These are phyloP conservation scores for Pogonus chalceus DNA, from an alignment of 1,140 invertebrate genomes.

Conservation along the genomic window DNA sequence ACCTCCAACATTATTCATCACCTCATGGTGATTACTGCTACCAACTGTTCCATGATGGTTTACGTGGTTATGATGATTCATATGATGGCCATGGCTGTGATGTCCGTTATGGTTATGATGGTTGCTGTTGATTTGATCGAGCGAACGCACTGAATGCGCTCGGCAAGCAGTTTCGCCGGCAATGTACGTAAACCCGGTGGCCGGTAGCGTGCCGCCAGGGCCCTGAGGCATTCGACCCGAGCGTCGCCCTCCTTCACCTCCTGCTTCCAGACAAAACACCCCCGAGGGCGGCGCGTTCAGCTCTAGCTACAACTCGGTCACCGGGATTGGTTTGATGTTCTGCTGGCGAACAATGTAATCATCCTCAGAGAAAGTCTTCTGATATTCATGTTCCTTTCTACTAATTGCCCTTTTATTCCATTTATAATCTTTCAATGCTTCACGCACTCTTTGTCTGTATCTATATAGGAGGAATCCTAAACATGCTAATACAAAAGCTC, in stretches of 20 bases:
- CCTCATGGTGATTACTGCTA: neutral
- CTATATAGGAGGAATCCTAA: conserved; percentile 63
- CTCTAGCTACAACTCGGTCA: conserved; percentile 90
- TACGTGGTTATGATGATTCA: neutral
- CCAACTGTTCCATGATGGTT: neutral
- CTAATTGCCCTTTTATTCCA: conserved; percentile 68
- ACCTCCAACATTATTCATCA: neutral
- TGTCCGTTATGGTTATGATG: neutral
- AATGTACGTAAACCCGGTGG: conserved; percentile 65
- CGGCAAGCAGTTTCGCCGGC: conserved; percentile 47
- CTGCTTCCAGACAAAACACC: conserved; percentile 51
- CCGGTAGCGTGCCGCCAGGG: conserved; percentile 52
- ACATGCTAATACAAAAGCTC: conserved; percentile 54
- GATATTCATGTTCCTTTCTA: conserved; percentile 76
- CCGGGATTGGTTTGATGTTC: conserved; percentile 63
- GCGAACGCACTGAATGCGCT: conserved; percentile 28
- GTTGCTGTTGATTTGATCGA: conserved; percentile 19
- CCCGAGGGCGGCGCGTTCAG: conserved; percentile 65
- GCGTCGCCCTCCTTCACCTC: conserved; percentile 42
- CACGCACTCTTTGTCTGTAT: conserved; percentile 64
- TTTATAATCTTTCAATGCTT: conserved; percentile 70
- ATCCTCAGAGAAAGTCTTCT: conserved; percentile 77
- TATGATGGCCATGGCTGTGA: neutral
- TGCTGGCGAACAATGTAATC: conserved; percentile 63
- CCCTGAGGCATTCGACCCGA: conserved; percentile 38